Conservation (phyloP, 2,888 invertebrate species). For the Macropis europaea region DNA sequence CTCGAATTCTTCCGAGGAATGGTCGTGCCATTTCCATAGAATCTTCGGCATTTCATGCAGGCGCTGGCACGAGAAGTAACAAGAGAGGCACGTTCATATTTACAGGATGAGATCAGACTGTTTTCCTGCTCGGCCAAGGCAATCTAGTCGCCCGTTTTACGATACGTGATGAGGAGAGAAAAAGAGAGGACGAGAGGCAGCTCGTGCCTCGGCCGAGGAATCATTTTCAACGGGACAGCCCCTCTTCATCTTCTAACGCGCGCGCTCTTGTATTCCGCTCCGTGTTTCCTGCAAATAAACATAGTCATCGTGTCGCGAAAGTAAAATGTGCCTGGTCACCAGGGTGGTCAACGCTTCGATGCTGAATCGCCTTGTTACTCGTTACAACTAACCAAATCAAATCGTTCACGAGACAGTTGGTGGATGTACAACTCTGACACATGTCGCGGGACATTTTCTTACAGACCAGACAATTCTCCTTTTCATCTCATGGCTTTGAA, state of each 20-base stretch:
- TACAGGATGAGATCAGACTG: conserved; percentile 70
- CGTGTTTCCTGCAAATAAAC: conserved; percentile 9
- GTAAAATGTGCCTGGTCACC: conserved; percentile 54
- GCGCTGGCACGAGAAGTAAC: conserved; percentile 10
- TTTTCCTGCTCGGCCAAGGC: conserved; percentile 67
- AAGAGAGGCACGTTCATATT: conserved; percentile 57
- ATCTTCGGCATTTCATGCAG: conserved; percentile 28
- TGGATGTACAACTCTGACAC: too few relatives aligned
- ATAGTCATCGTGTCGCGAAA: conserved; percentile 48
- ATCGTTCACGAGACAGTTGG: background rate
- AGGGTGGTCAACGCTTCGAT: conserved; percentile 1
- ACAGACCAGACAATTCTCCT: too few relatives aligned
- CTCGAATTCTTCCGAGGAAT: conserved; percentile 9
- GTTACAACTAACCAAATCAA: background rate
- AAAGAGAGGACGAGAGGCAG: conserved; percentile 21
- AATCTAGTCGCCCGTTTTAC: conserved; percentile 53
- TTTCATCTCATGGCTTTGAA: too few relatives aligned
- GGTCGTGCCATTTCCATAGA: conserved; percentile 38
- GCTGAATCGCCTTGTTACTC: background rate
- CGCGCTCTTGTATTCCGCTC: conserved; percentile 29
- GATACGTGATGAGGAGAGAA: conserved; percentile 12
- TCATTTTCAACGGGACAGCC: conserved; percentile 28
- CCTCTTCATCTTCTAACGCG: conserved; percentile 3
- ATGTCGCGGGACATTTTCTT: too few relatives aligned
- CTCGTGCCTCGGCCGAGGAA: conserved; percentile 35